A percentile compares a stretch with the other conserved stretches of the same genome.
These are phyloP conservation scores for Drosophila melanica DNA, from an alignment of 1,140 invertebrate genomes.

Conservation along the genomic window DNA sequence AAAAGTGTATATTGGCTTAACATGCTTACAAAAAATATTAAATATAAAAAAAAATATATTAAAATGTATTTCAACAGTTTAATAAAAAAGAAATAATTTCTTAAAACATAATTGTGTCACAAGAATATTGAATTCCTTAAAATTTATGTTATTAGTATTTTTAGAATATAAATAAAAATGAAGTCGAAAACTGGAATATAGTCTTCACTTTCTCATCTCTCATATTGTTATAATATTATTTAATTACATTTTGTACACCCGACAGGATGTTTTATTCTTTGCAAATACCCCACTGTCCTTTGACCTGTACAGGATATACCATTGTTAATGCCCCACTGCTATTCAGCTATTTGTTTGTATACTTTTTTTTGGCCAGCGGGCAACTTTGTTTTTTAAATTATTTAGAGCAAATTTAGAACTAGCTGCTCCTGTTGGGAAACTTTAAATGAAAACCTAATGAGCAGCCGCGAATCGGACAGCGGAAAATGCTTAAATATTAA, in stretches of 20 bases:
- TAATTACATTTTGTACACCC: neutral
- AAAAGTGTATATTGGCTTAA: constrained; percentile 7
- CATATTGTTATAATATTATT: neutral
- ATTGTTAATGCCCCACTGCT: neutral
- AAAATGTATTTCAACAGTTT: too few species aligned
- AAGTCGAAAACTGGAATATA: neutral
- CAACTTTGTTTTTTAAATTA: constrained; percentile 50
- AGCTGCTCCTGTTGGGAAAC: constrained; percentile 16
- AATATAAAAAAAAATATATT: too few species aligned
- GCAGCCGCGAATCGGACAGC: constrained; percentile 25
- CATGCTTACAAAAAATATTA: too few species aligned
- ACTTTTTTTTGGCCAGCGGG: constrained; percentile 19
- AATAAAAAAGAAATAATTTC: too few species aligned
- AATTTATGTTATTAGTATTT: too few species aligned
- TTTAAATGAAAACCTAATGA: constrained; percentile 77
- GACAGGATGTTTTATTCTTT: neutral
- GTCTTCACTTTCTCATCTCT: too few species aligned
- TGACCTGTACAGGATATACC: neutral
- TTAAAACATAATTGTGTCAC: too few species aligned
- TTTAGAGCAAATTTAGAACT: constrained; percentile 38
- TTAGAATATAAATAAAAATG: too few species aligned
- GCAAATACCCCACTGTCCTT: neutral
- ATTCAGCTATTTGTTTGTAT: constrained; percentile 18
- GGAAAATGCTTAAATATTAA: constrained; percentile 61
- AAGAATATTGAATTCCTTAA: too few species aligned